Base-by-base conservation (phyloP, 2,888 invertebrate species). In the Lordiphosa fenestrarum region DNA sequence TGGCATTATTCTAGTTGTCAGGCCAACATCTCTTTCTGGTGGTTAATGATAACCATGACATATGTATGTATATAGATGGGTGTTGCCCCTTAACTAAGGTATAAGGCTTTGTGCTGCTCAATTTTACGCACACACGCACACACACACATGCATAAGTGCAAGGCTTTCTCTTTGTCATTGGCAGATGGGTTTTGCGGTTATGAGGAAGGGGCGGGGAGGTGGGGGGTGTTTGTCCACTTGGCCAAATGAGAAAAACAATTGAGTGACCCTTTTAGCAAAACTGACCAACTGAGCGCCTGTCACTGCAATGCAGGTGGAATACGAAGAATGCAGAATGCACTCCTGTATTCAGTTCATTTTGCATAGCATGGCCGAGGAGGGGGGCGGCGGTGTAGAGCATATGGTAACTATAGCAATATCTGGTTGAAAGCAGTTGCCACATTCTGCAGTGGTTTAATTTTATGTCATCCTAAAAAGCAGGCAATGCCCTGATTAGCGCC, bases 301-400 rank as follows among this genome's bases (percentile, higher is more conserved):
- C 30, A 42, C 42, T 42, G 30, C 42, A 42, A 15, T 42, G 42
- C 42, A 42, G 42, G 25, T 42, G 39, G 10, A 39, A 19, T 2
- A 19, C 10, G 15, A 39, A 40, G 21, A 30, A 42, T 30, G 30
- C 25, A 42, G 19, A 30, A 30, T 30, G 30, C 30, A 30, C 30
- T 30, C 9, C 7, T 30, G 30, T 30, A 9, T 30, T 30, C 30
- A 30, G 30, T 30, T 30, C 30, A 30, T 30, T 30, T 30, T 7
- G 9, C 30, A 42, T 42, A 15, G 6, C n/a, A 0, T 7, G 6
- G 13, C 7, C 2, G 5, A 9, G 15, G 6, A 10, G 7, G 10
- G 9, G 19, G 6, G 2, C 19, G 13, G 7, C 4, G 19, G 40
- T 3, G 19, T 1, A 15, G 2, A 10, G n/a, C 25, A 25, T 13